Percentiles rank a stretch among this genome's conserved stretches.
Evolutionary conservation across 53 echinoderm and acorn worm species (phyloP).

Genomic region (Paelopatides confundens): DNA sequence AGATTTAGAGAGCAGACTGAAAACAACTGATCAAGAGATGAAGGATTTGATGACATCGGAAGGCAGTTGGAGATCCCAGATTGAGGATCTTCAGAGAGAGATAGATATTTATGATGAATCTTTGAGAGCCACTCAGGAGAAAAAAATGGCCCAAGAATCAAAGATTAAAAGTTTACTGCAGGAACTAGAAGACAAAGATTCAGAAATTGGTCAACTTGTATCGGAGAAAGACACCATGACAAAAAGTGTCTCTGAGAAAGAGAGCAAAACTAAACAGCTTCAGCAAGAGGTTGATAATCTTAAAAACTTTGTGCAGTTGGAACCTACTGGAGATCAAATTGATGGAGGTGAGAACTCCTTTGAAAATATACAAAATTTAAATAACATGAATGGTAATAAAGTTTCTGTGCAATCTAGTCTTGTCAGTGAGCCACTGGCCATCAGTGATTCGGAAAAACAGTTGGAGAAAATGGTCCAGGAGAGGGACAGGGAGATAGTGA

Average conservation of each 20-base stretch:
- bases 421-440: slow-evolving; percentile 43
- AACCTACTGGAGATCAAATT: slow-evolving; percentile 38
- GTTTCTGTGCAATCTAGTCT: slow-evolving; percentile 49
- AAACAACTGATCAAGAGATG: slow-evolving; percentile 28
- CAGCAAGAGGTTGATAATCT: slow-evolving; percentile 48
- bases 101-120: slow-evolving; percentile 51
- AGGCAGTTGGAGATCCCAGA: not conserved
- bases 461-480: slow-evolving; percentile 87
- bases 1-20: slow-evolving; percentile 29
- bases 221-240: slow-evolving; percentile 61
- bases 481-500: slow-evolving; percentile 77
- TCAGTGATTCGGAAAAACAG: slow-evolving; percentile 93
- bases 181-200: slow-evolving; percentile 59
- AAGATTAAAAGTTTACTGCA: slow-evolving; percentile 27
- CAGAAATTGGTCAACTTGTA: slow-evolving; percentile 52
- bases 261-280: slow-evolving; percentile 45
- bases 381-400: slow-evolving; percentile 9
- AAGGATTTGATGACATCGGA: not conserved
- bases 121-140: slow-evolving; percentile 27
- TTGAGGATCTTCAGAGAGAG: slow-evolving; percentile 38
- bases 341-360: slow-evolving; percentile 44
- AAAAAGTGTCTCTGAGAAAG: slow-evolving; percentile 50
- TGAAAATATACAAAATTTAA: slow-evolving; percentile 9
- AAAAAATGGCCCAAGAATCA: slow-evolving; percentile 40
- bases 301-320: slow-evolving; percentile 40